Evolutionary conservation across 2,888 invertebrate species (phyloP), one percentile per base, ranked within the genome.

Genomic region (Apoderus coryli): DNA sequence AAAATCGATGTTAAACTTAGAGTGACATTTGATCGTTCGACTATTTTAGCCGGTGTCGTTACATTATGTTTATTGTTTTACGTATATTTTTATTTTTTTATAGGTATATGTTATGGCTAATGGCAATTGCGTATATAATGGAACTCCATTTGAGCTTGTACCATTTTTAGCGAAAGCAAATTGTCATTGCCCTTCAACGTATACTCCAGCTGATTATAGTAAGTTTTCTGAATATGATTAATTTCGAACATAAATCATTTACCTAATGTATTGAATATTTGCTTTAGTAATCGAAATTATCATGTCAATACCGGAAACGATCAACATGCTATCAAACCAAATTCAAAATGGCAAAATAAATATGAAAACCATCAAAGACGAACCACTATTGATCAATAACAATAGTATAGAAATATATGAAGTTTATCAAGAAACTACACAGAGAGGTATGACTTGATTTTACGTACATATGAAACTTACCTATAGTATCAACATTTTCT

Each of bases 141-240:
- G 84, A 10, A 63, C 70, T 2, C 68, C 76, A 0, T 58, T 62
- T 9, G 65, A 70, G n/a, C 57, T 84, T 3, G 69, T 84, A 1
- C 76, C 79, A 1, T 80, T 70, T 52, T 57, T 82, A 35, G 55
- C 67, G 2, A 65, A 67, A 30, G 61, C 69, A 14, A 73, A 72
- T 7, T 64, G 75, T 36, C 55, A 69, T 3, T 84, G 84, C 50
- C 82, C 82, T 3, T 66, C 69, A 9, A 78, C 77, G 15, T 73
- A 82, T 56, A 84, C 81, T 47, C 82, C 82, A 0, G 79, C 81
- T 2, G 84, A 84, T 56, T 82, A 72, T 29, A 48, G 57, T 57
- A 47, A 49, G 52, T 41, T 22, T 25, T n/a, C n/a, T 11, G 22
- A 22, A 16, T 11, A 19, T 14, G 19, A 16, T 15, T 14, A 24